Evolutionary conservation across 2,888 invertebrate genomes (phyloP), one percentile per base, ranked within the genome.

Genomic region (Cryptophagus acutangulus): DNA sequence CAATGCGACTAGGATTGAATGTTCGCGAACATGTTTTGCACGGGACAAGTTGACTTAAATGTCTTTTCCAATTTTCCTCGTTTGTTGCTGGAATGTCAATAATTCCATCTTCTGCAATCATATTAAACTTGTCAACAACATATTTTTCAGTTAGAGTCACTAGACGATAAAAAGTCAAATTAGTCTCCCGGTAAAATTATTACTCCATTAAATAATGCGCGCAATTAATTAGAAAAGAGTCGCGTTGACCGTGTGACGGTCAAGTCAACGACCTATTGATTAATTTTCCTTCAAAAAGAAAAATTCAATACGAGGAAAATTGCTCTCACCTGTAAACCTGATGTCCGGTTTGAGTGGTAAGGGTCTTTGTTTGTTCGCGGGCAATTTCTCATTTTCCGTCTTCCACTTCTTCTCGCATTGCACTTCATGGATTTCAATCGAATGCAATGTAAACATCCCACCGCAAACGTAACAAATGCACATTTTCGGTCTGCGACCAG

Each of bases 321-420:
- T 39, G 2, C 25, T 66, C 71, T 67, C 58, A 74, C 73, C 58
- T 43, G 64, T 70, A 42, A 69, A 70, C 49, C 70, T 66, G 29
- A 72, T 55, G 28, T 73, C 76, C 2, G 81, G 79, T 61, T 77
- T 79, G 43, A 70, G 58, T 1, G 83, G 83, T 33, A 73, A 70
- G 1, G 72, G 72, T 38, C 77, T 61, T 30, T 78, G 67, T 54
- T 74, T 71, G 33, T 69, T 60, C 10, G 69, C 63, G 1, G 81
- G 79, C 46, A 81, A 62, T 50, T 76, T 74, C 26, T 74, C 74
- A 61, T 83, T 82, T 59, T 80, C 78, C 13, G 58, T 48, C 41
- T 73, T 71, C 82, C 82, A 82, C 62, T 77, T 78, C 57, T 76
- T 73, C 43, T 82, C 62, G 59, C 82, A 83, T 60, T 81, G 78